Evolutionary conservation across 2,888 invertebrate species (phyloP).

Genomic region (Apodemia duryi): DNA sequence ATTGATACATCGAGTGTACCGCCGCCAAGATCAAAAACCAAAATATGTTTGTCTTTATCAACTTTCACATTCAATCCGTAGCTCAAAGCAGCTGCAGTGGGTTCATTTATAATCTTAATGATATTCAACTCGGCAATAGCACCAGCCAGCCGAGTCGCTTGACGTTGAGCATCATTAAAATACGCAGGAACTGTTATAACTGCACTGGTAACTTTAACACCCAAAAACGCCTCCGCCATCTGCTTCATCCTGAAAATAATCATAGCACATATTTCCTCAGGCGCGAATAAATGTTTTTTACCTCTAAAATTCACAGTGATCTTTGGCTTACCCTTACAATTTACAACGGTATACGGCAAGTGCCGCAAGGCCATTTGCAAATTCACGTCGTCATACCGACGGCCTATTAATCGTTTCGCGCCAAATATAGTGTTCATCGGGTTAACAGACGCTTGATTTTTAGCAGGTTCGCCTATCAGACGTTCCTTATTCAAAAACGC

Average conservation of each 20-base stretch:
- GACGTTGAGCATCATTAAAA: slow-evolving; percentile 56
- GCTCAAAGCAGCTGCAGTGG: slow-evolving; percentile 58
- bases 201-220: slow-evolving; percentile 47
- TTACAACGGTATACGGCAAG: slow-evolving; percentile 50
- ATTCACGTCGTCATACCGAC: slow-evolving; percentile 50
- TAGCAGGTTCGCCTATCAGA: slow-evolving; percentile 56
- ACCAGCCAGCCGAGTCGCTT: slow-evolving; percentile 52
- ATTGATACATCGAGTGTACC: slow-evolving; percentile 60
- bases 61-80: slow-evolving; percentile 47
- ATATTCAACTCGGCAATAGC: slow-evolving; percentile 55
- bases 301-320: slow-evolving; percentile 49
- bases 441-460: slow-evolving; percentile 50
- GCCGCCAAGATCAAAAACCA: slow-evolving; percentile 60
- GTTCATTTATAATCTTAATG: slow-evolving; percentile 54
- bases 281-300: slow-evolving; percentile 45
- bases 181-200: slow-evolving; percentile 64
- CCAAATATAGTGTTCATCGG: slow-evolving; percentile 56
- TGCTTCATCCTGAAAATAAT: slow-evolving; percentile 57
- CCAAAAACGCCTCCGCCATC: slow-evolving; percentile 49
- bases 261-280: slow-evolving; percentile 61
- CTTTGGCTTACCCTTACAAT: slow-evolving; percentile 57
- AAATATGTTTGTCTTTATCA: slow-evolving; percentile 42
- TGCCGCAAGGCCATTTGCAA: slow-evolving; percentile 54
- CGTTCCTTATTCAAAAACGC: slow-evolving; percentile 52
- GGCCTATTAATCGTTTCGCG: slow-evolving; percentile 55